Conservation (phyloP, 2,113 vertebrate genomes). For the Pontoporia blainvillei region DNA sequence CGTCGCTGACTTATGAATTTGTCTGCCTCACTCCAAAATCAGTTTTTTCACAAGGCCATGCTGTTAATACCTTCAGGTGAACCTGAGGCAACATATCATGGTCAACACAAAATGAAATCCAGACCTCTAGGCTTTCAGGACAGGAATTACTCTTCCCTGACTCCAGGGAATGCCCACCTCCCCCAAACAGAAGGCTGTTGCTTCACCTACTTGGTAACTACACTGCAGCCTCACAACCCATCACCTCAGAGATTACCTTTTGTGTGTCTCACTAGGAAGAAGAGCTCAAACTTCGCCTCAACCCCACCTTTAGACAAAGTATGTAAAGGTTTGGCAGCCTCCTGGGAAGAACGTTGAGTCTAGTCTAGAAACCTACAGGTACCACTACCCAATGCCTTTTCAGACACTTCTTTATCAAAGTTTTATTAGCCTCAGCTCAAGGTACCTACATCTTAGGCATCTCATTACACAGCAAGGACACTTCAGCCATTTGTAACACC, state of each 20-base stretch:
- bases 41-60: background rate
- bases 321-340: background rate
- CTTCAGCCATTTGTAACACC: slow-evolving; percentile 34
- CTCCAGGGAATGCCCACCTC: background rate
- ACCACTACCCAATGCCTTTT: slow-evolving; percentile 27
- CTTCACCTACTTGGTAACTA: background rate
- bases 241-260: background rate
- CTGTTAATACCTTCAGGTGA: background rate
- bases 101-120: background rate
- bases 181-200: background rate
- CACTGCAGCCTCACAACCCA: background rate
- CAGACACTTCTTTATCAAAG: slow-evolving; percentile 54
- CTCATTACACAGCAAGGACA: slow-evolving; percentile 59
- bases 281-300: background rate
- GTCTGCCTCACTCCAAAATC: background rate
- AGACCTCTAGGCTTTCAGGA: background rate
- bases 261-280: background rate
- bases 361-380: slow-evolving; percentile 10
- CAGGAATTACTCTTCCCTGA: background rate
- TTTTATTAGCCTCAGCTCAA: slow-evolving; percentile 51
- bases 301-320: background rate
- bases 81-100: background rate
- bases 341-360: background rate
- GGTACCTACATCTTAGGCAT: slow-evolving; percentile 36
- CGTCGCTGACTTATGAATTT: background rate